Evolutionary conservation across 2,113 vertebrate species (phyloP), one percentile per base, ranked within the genome.

Genomic region (Xenopus tropicalis): DNA sequence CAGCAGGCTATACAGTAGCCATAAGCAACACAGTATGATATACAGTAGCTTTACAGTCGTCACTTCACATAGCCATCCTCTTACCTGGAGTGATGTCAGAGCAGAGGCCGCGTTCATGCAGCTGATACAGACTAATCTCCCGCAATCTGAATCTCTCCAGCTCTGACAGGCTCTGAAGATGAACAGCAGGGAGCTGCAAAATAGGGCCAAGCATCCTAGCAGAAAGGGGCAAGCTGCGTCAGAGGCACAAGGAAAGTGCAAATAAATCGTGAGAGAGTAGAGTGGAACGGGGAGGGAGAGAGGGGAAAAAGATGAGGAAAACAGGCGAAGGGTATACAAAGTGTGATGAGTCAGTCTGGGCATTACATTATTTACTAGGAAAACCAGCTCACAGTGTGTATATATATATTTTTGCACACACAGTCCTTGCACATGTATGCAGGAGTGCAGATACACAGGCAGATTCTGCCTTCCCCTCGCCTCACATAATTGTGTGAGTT

Each of bases 121-220:
- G 61, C 3, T 9, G 29, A 43, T 54, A 21, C 7, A 71, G 59
- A 5, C 59, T 46, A 21, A 71, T 63, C 24, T 63, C 70, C 59
- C 63, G 70, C 23, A 71, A 61, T 1, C 70, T 17, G 43, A 71
- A 63, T 20, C 70, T 71, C 46, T 71, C 70, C 24, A 71, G 61
- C 61, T 71, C 70, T 11, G 70, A 71, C 19, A 71, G 23, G 11
- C 46, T 71, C 61, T 71, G 70, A 10, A 71, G 70, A 20, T 63
- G 70, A 54, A 63, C 24, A 1, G 19, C 24, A 42, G 61, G 59
- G 9, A 71, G 46, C 14, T 42, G n/a, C 17, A 54, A 13, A 22
- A 61, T 24, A 37, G 70, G 14, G 23, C 51, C 23, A 43, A 64
- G 12, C 70, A 71, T 64, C 24, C 70, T 70, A 16, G 57, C 23